Evolutionary conservation across 1,140 invertebrate species (phyloP).

Genomic region (Nephila pilipes): DNA sequence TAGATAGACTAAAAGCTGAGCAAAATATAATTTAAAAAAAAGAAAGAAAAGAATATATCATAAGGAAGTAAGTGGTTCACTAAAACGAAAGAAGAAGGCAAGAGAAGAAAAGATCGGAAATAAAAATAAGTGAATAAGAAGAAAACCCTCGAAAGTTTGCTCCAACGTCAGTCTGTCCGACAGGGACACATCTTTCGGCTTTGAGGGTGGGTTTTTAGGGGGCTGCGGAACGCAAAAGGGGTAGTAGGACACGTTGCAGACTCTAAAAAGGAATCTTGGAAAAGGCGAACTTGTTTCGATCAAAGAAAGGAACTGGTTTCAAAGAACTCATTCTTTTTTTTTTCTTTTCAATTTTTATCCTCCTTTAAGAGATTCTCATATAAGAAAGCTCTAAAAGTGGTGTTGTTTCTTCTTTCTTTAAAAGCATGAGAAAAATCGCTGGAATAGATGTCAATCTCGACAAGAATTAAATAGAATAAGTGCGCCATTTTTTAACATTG

Average conservation of each 20-base stretch:
- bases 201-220: slow-evolving; percentile 44
- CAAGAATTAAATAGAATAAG: background rate
- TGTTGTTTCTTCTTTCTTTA: slow-evolving; percentile 33
- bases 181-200: slow-evolving; percentile 52
- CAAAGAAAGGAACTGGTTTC: slow-evolving; percentile 60
- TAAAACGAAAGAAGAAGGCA: background rate
- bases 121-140: background rate
- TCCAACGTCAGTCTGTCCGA: slow-evolving; percentile 13
- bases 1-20: too few relatives aligned
- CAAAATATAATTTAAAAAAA: background rate
- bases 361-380: background rate
- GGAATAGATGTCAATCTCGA: slow-evolving; percentile 28
- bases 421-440: background rate
- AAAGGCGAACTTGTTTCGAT: slow-evolving; percentile 55
- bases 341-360: slow-evolving; percentile 14
- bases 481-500: background rate
- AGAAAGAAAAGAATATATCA: background rate
- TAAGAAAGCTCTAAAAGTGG: slow-evolving; percentile 15
- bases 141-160: slow-evolving; percentile 33
- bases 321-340: slow-evolving; percentile 49
- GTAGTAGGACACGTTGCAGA: slow-evolving; percentile 4
- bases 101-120: background rate
- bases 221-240: slow-evolving; percentile 21
- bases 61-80: slow-evolving; percentile 3
- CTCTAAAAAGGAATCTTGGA: slow-evolving; percentile 36